Evolutionary conservation across 2,113 vertebrate species (phyloP).

Genomic region (Ciconia maguari): DNA sequence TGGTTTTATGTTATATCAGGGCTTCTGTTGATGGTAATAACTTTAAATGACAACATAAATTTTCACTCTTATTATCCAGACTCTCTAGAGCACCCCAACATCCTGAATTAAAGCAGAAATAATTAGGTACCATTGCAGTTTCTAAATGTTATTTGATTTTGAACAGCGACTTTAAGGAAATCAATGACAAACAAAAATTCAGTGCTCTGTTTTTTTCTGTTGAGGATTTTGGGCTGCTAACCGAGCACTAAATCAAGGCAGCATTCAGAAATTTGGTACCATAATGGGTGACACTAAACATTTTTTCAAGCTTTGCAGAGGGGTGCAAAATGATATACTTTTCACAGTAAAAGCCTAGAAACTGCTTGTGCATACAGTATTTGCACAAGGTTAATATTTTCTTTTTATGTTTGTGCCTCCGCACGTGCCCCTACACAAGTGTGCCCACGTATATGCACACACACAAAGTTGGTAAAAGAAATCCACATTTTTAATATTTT

Average conservation of each 20-base stretch:
- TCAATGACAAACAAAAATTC: neutral
- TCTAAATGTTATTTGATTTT: neutral
- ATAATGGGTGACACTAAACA: neutral
- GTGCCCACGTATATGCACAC: neutral
- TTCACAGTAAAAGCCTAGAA: neutral
- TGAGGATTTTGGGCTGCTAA: neutral
- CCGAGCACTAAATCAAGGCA: neutral
- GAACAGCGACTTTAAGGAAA: neutral
- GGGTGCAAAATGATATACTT: neutral
- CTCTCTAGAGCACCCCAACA: neutral
- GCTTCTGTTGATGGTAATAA: neutral
- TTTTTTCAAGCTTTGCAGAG: neutral
- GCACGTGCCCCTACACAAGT: accelerated
- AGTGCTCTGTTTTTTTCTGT: neutral
- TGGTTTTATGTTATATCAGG: neutral
- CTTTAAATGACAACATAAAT: neutral
- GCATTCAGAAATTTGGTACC: neutral
- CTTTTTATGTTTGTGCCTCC: neutral
- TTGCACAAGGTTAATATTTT: neutral
- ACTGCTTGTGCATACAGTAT: neutral
- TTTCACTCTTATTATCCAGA: neutral
- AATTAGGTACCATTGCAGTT: neutral
- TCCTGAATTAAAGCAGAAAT: conserved; percentile 14
- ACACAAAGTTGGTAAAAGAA: neutral
- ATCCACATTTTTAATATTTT: neutral